A percentile compares a stretch with the other conserved stretches of the same genome.
Conservation (phyloP, 1,140 invertebrate species). For the Platyscapa corneri region DNA sequence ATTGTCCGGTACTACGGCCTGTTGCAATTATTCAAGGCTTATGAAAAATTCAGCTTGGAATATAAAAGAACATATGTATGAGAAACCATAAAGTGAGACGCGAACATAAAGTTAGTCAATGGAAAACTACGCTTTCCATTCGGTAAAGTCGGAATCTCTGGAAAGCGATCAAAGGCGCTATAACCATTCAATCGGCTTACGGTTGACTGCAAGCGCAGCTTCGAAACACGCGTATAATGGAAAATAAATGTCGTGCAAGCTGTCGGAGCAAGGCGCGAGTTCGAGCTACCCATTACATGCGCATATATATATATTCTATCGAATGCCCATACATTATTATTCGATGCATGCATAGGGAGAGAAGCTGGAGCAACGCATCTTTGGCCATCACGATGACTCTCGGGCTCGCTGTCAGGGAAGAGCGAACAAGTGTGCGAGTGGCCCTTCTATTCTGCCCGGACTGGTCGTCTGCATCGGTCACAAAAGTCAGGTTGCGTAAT, state of each 20-base stretch:
- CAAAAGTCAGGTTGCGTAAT: slow-evolving; percentile 67
- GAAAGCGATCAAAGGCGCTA: slow-evolving; percentile 1
- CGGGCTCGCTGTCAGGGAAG: background rate
- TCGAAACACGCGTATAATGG: slow-evolving; percentile 12
- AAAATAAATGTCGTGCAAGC: slow-evolving; percentile 29
- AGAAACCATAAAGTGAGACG: background rate
- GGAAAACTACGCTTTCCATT: background rate
- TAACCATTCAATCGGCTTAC: background rate
- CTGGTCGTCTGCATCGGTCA: slow-evolving; percentile 45
- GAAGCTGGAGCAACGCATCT: background rate
- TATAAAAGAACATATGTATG: background rate
- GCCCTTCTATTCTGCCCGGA: slow-evolving; percentile 35
- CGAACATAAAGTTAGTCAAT: background rate
- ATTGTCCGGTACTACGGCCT: background rate
- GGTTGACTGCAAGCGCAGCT: background rate
- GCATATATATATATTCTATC: too few relatives aligned
- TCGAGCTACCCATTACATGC: background rate
- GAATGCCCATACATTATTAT: background rate
- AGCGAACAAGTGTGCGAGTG: slow-evolving; percentile 49
- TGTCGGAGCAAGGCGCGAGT: slow-evolving; percentile 9
- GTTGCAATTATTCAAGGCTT: background rate
- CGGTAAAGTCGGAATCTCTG: background rate
- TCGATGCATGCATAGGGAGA: too few relatives aligned
- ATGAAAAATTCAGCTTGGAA: background rate
- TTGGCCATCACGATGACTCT: background rate